A percentile compares a stretch with the other conserved stretches of the same genome.
These are phyloP conservation scores for Enteromius anoplus DNA, from an alignment of 2,797 vertebrate genomes.

Conservation along the genomic window DNA sequence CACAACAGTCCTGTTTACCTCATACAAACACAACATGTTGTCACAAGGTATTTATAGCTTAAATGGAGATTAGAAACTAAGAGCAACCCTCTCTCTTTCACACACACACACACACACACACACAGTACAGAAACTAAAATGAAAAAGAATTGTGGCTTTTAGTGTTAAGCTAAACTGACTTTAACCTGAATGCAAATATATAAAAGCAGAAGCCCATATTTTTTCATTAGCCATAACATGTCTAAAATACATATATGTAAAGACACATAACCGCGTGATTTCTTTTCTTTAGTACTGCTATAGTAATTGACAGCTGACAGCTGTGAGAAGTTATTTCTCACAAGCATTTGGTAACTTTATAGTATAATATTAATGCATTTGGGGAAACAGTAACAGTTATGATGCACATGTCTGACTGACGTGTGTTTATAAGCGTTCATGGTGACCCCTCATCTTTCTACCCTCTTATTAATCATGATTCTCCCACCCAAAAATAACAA, in stretches of 20 bases:
- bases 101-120: slow-evolving; percentile 1
- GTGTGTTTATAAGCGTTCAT: slow-evolving; percentile 36
- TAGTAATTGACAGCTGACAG: background rate
- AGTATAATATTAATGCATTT: background rate
- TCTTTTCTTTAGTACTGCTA: background rate
- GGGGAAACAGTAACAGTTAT: background rate
- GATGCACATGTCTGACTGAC: background rate
- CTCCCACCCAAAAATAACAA: slow-evolving; percentile 23
- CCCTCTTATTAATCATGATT: slow-evolving; percentile 1
- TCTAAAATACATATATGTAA: background rate
- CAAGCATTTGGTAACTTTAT: too few species aligned
- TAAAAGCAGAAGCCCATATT: background rate
- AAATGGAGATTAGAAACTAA: slow-evolving; percentile 34
- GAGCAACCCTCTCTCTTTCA: background rate
- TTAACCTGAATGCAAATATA: background rate
- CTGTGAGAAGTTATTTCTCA: background rate
- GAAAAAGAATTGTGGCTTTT: background rate
- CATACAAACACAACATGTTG: slow-evolving; percentile 44
- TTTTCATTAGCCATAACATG: background rate
- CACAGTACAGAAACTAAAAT: background rate
- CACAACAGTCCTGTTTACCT: slow-evolving; percentile 57
- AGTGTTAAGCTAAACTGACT: background rate
- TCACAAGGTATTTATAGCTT: slow-evolving; percentile 38
- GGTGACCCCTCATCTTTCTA: slow-evolving; percentile 17
- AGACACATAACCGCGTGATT: background rate